These are phyloP conservation scores for Pseudomugil tenellus DNA, from an alignment of 2,797 vertebrate species.

Conservation along the genomic window DNA sequence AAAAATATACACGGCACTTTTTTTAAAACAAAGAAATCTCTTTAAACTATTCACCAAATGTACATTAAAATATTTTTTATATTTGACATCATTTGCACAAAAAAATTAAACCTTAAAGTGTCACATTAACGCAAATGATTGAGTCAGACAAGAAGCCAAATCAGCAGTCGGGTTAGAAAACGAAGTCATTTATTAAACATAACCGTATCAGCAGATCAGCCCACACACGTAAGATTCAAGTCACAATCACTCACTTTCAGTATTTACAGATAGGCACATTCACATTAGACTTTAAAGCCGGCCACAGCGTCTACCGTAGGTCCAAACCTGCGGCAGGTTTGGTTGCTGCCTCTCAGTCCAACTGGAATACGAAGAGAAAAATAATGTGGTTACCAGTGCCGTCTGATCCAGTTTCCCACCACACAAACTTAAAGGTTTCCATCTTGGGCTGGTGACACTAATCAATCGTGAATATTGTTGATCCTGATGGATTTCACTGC, in stretches of 20 bases:
- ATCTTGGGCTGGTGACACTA: no score
- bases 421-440: no score
- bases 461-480: no score
- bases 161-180: slow-evolving; percentile 68
- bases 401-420: no score
- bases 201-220: slow-evolving; percentile 68
- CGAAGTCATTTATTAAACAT: slow-evolving; percentile 78
- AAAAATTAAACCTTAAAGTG: no score
- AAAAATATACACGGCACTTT: no score
- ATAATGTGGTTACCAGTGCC: slow-evolving; percentile 11
- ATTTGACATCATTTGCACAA: no score
- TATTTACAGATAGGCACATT: slow-evolving; percentile 82
- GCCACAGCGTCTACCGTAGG: slow-evolving; percentile 55
- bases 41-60: no score
- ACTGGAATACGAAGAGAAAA: slow-evolving; percentile 15
- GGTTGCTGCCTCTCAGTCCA: slow-evolving; percentile 54
- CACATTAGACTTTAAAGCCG: slow-evolving; percentile 69
- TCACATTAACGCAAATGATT: no score
- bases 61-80: no score
- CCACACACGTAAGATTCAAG: slow-evolving; percentile 71
- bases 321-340: slow-evolving; percentile 55
- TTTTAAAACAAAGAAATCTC: no score
- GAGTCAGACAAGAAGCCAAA: not conserved
- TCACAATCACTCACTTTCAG: slow-evolving; percentile 73
- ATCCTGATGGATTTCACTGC: slow-evolving; percentile 25